Base-by-base conservation (phyloP, 2,888 invertebrate species). In the Microchrysa polita region DNA sequence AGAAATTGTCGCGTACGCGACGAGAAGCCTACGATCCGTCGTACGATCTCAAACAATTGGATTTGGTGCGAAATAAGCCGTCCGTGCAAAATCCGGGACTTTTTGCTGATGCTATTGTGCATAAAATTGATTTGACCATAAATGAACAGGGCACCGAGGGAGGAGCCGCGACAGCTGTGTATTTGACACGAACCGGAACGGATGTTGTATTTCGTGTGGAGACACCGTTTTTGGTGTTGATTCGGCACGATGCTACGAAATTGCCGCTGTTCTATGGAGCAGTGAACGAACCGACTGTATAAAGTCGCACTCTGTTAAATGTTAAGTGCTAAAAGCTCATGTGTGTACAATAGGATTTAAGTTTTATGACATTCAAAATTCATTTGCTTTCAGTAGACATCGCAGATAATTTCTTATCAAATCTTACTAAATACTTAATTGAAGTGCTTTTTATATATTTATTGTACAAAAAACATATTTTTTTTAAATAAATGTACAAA, bases 101-200 rank as follows among this genome's bases (percentile, higher is more conserved):
- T 78, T 88, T 84, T 77, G 90, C 88, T 0, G 87, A 88, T 53
- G 86, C 89, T 60, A 87, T 90, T 22, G 77, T 90, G 5, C 90
- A 91, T 77, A 90, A 89, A 78, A 87, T 90, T 75, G 88, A 89
- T 77, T 86, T 90, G 52, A 87, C 84, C 1, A 86, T 90, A 5
- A 88, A 87, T 34, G 92, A 92, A 79, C 87, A 86, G 23, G 91
- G 91, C 0, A 91, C 91, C 0, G 90, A 89, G 80, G 92, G 91
- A 0, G 89, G 91, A 0, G 90, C 85, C 5, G 88, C 88, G 0
- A 90, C 91, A 0, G 83, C 86, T 0, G 85, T 88, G 0, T 83
- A 86, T 67, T 79, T 91, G 20, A 84, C 87, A 7, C 85, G 89
- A 75, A 87, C 86, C 53, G 89, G 89, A 0, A 86, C 86, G 9